phyloP scores from a whole-genome alignment of 2,888 invertebrate genomes.

The Cosmopolites sordidus region DNA sequence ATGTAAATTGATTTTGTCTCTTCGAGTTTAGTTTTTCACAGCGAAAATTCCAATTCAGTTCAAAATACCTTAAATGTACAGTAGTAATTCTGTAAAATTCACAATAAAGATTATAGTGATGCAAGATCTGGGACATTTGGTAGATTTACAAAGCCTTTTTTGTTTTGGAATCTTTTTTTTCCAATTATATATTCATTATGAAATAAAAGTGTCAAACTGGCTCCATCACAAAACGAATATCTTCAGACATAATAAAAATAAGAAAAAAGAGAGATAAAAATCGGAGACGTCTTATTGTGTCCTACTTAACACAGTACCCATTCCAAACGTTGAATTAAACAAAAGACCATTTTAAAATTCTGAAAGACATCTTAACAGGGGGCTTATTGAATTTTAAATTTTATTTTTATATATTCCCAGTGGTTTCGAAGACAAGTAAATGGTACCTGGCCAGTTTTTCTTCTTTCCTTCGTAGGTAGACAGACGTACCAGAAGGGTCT shows the following conservation, averaged over 20 bases:
- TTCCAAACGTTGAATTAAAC: slow-evolving; percentile 15
- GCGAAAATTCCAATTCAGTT: no score
- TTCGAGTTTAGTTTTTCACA: no score
- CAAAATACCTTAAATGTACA: no score
- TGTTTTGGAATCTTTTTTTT: no score
- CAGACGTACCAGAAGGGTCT: slow-evolving; percentile 12
- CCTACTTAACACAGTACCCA: slow-evolving; percentile 11
- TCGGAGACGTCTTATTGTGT: slow-evolving; percentile 13
- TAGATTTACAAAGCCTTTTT: no score
- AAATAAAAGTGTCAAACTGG: no score
- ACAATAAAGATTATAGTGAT: no score
- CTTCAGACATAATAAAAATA: neutral
- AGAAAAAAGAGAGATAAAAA: slow-evolving; percentile 16
- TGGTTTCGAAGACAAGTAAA: slow-evolving; percentile 1
- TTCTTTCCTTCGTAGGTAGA: slow-evolving; percentile 17
- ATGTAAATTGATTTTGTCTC: no score
- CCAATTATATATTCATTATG: no score
- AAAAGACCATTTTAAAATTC: slow-evolving; percentile 24
- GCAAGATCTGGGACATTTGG: no score
- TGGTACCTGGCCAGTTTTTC: slow-evolving; percentile 14
- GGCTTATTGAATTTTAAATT: slow-evolving; percentile 27
- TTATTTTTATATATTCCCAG: slow-evolving; percentile 22
- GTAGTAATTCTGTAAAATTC: no score
- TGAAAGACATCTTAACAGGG: slow-evolving; percentile 25
- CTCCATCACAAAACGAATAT: no score